A percentile compares a stretch with the other conserved stretches of the same genome.
Evolutionary conservation across 2,888 invertebrate species (phyloP).

Genomic region (Tetragnatha montana): DNA sequence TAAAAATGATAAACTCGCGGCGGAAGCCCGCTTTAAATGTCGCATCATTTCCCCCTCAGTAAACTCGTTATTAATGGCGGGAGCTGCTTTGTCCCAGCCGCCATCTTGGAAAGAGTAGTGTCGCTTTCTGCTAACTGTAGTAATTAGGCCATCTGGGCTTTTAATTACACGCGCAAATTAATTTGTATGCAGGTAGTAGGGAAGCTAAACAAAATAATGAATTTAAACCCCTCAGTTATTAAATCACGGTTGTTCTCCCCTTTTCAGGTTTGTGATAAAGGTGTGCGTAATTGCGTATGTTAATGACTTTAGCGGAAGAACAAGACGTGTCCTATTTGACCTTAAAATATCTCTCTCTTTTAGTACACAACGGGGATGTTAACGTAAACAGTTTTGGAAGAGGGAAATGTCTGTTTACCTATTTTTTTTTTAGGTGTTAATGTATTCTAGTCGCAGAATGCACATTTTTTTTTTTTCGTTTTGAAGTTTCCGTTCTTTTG

Average conservation of each 20-base stretch:
- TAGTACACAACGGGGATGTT: not conserved
- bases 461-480: too few species aligned
- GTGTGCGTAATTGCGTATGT: constrained; percentile 6
- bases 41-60: constrained; percentile 60
- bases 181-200: constrained; percentile 35
- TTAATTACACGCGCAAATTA: constrained; percentile 53
- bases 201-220: constrained; percentile 46
- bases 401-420: too few species aligned
- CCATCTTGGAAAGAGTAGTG: constrained; percentile 34
- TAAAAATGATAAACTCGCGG: constrained; percentile 52
- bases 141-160: constrained; percentile 48
- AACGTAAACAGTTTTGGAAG: not conserved
- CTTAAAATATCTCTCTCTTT: not conserved
- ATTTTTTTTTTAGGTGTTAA: too few species aligned
- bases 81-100: constrained; percentile 35
- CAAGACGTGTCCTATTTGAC: not conserved
- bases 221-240: constrained; percentile 40
- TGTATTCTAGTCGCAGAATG: too few species aligned
- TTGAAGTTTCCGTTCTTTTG: too few species aligned
- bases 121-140: constrained; percentile 38
- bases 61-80: constrained; percentile 58
- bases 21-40: constrained; percentile 59
- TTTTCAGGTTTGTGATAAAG: constrained; percentile 25
- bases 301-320: constrained; percentile 26
- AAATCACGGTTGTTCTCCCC: constrained; percentile 21